A percentile compares a stretch with the other conserved stretches of the same genome.
Evolutionary conservation across 2,888 invertebrate genomes (phyloP).

Genomic region (Tinea trinotella): DNA sequence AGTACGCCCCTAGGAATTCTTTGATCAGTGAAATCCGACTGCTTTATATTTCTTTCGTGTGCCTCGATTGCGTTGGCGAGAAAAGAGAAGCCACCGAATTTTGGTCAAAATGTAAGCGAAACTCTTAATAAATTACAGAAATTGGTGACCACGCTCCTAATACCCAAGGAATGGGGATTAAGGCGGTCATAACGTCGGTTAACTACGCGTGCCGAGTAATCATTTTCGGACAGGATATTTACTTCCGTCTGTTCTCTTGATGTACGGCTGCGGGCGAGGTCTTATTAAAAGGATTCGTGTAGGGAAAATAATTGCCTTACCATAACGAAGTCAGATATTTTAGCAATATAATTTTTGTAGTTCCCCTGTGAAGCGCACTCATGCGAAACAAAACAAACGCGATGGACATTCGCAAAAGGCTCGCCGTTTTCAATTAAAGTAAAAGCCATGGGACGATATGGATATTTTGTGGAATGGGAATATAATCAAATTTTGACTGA

Average conservation of each 20-base stretch:
- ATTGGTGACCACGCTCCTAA: slow-evolving; percentile 64
- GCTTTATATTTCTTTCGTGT: slow-evolving; percentile 55
- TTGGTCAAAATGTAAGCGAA: slow-evolving; percentile 46
- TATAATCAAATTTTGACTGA: slow-evolving; percentile 70
- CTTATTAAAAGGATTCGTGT: slow-evolving; percentile 46
- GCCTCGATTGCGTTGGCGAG: slow-evolving; percentile 33
- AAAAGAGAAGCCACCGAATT: slow-evolving; percentile 55
- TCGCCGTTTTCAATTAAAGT: slow-evolving; percentile 63
- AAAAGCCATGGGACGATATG: slow-evolving; percentile 65
- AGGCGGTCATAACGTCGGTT: slow-evolving; percentile 60
- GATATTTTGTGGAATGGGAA: slow-evolving; percentile 71
- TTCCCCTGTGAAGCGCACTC: background rate
- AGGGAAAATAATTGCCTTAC: slow-evolving; percentile 16
- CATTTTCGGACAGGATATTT: slow-evolving; percentile 66
- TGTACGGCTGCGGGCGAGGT: slow-evolving; percentile 34
- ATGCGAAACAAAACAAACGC: slow-evolving; percentile 17
- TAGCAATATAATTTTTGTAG: slow-evolving; percentile 7
- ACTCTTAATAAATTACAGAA: slow-evolving; percentile 69
- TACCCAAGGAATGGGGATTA: slow-evolving; percentile 64
- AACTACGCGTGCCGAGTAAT: slow-evolving; percentile 64
- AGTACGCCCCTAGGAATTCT: slow-evolving; percentile 53
- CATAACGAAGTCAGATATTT: slow-evolving; percentile 10
- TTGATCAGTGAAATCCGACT: slow-evolving; percentile 58
- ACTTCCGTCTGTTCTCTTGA: slow-evolving; percentile 59
- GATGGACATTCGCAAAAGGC: slow-evolving; percentile 23